Conservation (phyloP, 2,888 invertebrate species). For the Augiades crinisus region DNA sequence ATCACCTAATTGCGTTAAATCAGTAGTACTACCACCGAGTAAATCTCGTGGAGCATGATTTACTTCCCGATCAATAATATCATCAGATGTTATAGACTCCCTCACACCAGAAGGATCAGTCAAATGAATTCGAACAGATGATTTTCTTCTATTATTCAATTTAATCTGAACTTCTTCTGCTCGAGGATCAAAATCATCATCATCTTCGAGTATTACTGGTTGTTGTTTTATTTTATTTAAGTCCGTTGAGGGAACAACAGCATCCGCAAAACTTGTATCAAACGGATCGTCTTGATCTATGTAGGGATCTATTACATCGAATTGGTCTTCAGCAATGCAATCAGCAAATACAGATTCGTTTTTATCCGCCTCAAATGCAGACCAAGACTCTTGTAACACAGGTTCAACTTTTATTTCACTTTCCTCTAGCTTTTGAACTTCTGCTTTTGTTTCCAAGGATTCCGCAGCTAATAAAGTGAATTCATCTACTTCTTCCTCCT, state of each 20-base stretch:
- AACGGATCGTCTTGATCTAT: slow-evolving; percentile 89
- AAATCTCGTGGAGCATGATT: slow-evolving; percentile 82
- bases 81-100: slow-evolving; percentile 79
- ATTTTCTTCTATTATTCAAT: slow-evolving; percentile 70
- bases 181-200: slow-evolving; percentile 84
- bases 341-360: slow-evolving; percentile 70
- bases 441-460: slow-evolving; percentile 83
- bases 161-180: slow-evolving; percentile 78
- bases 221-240: slow-evolving; percentile 69
- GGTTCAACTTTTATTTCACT: slow-evolving; percentile 64
- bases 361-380: slow-evolving; percentile 83
- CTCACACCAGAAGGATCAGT: slow-evolving; percentile 83
- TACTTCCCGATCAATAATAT: slow-evolving; percentile 64
- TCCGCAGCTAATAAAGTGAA: slow-evolving; percentile 90
- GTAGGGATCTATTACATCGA: slow-evolving; percentile 70
- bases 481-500: slow-evolving; percentile 84
- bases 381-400: slow-evolving; percentile 82
- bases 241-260: slow-evolving; percentile 80
- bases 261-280: slow-evolving; percentile 91
- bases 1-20: slow-evolving; percentile 85
- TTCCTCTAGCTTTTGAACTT: slow-evolving; percentile 68
- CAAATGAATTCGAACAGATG: slow-evolving; percentile 82
- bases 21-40: slow-evolving; percentile 88
- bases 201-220: slow-evolving; percentile 64
- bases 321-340: slow-evolving; percentile 69